Conservation (phyloP, 2,888 invertebrate species). For the Podabrus alpinus region DNA sequence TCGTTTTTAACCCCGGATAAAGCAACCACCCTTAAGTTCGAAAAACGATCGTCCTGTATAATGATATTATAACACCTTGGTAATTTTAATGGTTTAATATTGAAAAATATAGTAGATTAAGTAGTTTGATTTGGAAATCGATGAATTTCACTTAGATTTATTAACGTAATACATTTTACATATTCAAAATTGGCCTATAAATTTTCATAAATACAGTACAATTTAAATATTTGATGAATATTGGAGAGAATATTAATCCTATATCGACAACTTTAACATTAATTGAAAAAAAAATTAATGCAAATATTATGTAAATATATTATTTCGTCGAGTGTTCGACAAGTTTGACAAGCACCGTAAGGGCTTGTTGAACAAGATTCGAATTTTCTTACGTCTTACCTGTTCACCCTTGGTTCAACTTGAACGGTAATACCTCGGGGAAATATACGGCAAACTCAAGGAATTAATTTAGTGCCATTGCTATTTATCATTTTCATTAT, state of each 20-base stretch:
- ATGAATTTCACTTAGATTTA: not conserved
- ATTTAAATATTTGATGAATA: not conserved
- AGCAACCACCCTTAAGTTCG: too few relatives aligned
- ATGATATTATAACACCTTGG: too few relatives aligned
- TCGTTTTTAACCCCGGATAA: too few relatives aligned
- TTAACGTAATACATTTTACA: not conserved
- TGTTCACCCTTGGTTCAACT: constrained; percentile 1
- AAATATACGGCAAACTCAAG: constrained; percentile 2
- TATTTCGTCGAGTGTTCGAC: not conserved
- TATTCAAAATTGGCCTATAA: not conserved
- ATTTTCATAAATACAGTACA: not conserved
- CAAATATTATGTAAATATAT: constrained; percentile 2
- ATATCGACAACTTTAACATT: not conserved
- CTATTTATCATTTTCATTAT: constrained; percentile 3
- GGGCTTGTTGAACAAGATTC: not conserved
- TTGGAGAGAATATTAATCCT: not conserved
- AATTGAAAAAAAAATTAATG: not conserved
- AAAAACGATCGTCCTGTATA: too few relatives aligned
- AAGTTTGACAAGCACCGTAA: not conserved
- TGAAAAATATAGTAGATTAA: not conserved
- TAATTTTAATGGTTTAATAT: too few relatives aligned
- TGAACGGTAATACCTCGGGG: constrained; percentile 3
- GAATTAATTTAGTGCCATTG: constrained; percentile 4
- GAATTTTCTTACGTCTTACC: constrained; percentile 3
- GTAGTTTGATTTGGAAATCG: not conserved